phyloP scores from a whole-genome alignment of 2,888 invertebrate species.

The Magallana nippona region DNA sequence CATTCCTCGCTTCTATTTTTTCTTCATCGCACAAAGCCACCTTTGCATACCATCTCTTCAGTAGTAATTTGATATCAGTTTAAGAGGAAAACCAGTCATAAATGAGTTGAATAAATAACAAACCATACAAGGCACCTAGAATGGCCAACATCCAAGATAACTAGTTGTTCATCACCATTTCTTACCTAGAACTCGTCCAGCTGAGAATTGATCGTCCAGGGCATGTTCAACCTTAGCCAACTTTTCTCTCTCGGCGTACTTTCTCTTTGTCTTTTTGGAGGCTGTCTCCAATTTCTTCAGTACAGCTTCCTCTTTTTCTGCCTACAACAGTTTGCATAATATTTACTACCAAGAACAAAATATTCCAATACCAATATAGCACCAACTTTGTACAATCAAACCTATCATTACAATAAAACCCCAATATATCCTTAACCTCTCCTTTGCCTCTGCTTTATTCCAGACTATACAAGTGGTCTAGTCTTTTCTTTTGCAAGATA shows the following conservation, averaged over 20 bases:
- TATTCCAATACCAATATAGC: not conserved
- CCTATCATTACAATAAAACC: not conserved
- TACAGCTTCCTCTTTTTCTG: slow-evolving; percentile 93
- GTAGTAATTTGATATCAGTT: too few species aligned
- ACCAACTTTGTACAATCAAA: not conserved
- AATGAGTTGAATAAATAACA: too few species aligned
- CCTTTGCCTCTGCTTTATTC: too few species aligned
- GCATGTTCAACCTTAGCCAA: slow-evolving; percentile 94
- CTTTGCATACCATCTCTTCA: not conserved
- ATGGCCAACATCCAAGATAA: too few species aligned
- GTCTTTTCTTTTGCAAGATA: too few species aligned
- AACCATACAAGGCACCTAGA: too few species aligned
- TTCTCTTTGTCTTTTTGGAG: slow-evolving; percentile 94
- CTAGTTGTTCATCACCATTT: too few species aligned
- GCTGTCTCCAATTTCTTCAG: slow-evolving; percentile 91
- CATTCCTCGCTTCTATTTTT: slow-evolving; percentile 48
- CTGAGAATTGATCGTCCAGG: slow-evolving; percentile 97
- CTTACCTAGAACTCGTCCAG: slow-evolving; percentile 95
- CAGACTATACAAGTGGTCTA: too few species aligned
- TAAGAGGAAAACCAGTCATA: too few species aligned
- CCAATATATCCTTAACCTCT: too few species aligned
- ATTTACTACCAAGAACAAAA: slow-evolving; percentile 31
- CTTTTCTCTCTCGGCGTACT: slow-evolving; percentile 95
- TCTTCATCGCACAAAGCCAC: not conserved
- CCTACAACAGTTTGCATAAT: slow-evolving; percentile 67